Base-by-base conservation (phyloP, 2,797 vertebrate genomes). In the Morelia viridis region DNA sequence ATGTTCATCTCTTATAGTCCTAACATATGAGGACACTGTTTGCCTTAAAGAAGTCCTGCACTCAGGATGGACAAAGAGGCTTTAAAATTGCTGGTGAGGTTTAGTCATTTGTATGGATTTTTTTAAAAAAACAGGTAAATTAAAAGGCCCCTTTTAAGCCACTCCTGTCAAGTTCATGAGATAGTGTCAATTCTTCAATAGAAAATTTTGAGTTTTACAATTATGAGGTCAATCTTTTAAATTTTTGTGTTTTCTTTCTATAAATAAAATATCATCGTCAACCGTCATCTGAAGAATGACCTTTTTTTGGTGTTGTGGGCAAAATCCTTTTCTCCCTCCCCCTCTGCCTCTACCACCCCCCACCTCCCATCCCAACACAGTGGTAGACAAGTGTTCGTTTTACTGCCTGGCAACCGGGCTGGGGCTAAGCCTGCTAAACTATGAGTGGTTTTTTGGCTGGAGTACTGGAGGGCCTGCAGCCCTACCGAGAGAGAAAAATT, bases 361-460 rank as follows among this genome's bases (percentile, higher is more conserved):
- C 98, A 97, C 28, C 97, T 98, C 97, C 24, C 71, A 80, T 46
- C 35, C 35, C 8, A 24, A 46, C 3, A 0, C 31, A 35, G 89
- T 97, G 97, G 97, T 94, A 93, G 97, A 97, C 97, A 98, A 98
- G 98, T 98, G 98, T 98, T 98, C 97, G 95, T 97, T 98, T 99
- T 98, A 99, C 98, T 98, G 98, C 99, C 98, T 99, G 98, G 99
- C 99, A 99, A 99, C 99, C 97, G 95, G 96, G 95, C 98, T 93
- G 95, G 97, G 97, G 97, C 97, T 99, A 98, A 98, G 98, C 98
- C 98, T 97, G 97, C 97, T 98, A 98, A 98, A 98, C 98, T 98
- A 98, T 99, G 98, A 98, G 98, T 98, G 98, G 98, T 98, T 97
- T 80, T 98, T 98, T 98, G 98, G 98, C 98, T 97, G 97, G 98